Conservation (phyloP, 1,140 invertebrate species). For the Hycleus cichorii region DNA sequence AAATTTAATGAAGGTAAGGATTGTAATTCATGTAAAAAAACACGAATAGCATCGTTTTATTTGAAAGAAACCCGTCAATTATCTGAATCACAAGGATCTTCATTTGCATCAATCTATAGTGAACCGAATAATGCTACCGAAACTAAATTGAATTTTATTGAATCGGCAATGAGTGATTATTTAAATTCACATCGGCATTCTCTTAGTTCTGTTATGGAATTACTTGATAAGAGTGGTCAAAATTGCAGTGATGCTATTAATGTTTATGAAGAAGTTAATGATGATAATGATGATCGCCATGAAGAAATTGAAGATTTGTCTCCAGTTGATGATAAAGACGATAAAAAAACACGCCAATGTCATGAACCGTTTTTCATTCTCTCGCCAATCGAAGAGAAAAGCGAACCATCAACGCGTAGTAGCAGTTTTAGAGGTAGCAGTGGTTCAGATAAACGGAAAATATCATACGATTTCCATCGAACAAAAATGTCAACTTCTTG, state of each 20-base stretch:
- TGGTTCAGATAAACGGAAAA: conserved; percentile 25
- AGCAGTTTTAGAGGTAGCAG: conserved; percentile 39
- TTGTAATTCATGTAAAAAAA: not conserved
- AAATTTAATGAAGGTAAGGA: conserved; percentile 22
- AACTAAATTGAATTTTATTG: conserved; percentile 30
- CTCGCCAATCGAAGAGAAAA: conserved; percentile 54
- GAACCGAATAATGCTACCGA: conserved; percentile 25
- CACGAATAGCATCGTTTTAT: not conserved
- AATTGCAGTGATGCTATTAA: not conserved
- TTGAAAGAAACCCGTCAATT: conserved; percentile 7
- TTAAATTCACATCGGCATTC: conserved; percentile 40
- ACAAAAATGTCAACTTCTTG: conserved; percentile 32
- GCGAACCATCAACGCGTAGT: conserved; percentile 47
- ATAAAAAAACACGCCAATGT: not conserved
- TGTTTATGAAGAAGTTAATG: not conserved
- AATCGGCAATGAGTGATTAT: conserved; percentile 37
- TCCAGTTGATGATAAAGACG: conserved; percentile 5
- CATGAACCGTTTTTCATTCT: conserved; percentile 35
- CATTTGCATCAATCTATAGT: conserved; percentile 26
- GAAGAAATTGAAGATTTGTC: conserved; percentile 3
- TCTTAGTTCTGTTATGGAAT: conserved; percentile 39
- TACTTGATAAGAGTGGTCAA: conserved; percentile 23
- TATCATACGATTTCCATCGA: conserved; percentile 6
- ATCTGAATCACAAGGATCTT: conserved; percentile 11
- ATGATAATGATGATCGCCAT: conserved; percentile 12